A percentile compares a stretch with the other conserved stretches of the same genome.
phyloP scores from a whole-genome alignment of 2,113 vertebrate species.

The Melierax canorus region DNA sequence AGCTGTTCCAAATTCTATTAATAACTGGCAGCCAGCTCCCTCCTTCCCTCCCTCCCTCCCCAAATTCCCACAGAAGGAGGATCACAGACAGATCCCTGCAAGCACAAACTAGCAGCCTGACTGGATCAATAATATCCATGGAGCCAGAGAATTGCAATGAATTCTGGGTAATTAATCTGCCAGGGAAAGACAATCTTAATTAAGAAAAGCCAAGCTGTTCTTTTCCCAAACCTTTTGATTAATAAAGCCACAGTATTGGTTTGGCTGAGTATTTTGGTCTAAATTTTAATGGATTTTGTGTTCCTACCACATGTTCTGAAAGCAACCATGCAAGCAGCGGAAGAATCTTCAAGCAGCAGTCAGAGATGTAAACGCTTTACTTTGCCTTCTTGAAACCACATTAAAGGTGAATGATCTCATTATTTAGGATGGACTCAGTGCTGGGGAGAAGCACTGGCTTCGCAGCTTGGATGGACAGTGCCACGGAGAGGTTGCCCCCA shows the following conservation, averaged over 20 bases:
- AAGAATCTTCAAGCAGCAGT: background rate
- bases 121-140: slow-evolving; percentile 61
- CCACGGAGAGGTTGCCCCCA: background rate
- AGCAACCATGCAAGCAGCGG: background rate
- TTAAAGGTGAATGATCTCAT: background rate
- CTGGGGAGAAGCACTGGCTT: background rate
- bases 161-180: slow-evolving; percentile 52
- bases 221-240: slow-evolving; percentile 3
- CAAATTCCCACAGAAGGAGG: slow-evolving; percentile 2
- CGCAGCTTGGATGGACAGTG: background rate
- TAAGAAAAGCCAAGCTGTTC: slow-evolving; percentile 39
- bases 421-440: background rate
- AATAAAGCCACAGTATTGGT: background rate
- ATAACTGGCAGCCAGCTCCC: slow-evolving; percentile 8
- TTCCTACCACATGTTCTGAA: background rate
- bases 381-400: background rate
- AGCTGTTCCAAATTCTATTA: slow-evolving; percentile 42
- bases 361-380: background rate
- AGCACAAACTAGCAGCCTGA: slow-evolving; percentile 37
- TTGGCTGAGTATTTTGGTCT: background rate
- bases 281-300: background rate
- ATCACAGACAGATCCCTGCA: slow-evolving; percentile 27
- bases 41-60: background rate
- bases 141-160: slow-evolving; percentile 43
- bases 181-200: slow-evolving; percentile 19